These are phyloP conservation scores for Ammospiza maritima DNA, from an alignment of 2,797 vertebrate genomes.

Conservation along the genomic window DNA sequence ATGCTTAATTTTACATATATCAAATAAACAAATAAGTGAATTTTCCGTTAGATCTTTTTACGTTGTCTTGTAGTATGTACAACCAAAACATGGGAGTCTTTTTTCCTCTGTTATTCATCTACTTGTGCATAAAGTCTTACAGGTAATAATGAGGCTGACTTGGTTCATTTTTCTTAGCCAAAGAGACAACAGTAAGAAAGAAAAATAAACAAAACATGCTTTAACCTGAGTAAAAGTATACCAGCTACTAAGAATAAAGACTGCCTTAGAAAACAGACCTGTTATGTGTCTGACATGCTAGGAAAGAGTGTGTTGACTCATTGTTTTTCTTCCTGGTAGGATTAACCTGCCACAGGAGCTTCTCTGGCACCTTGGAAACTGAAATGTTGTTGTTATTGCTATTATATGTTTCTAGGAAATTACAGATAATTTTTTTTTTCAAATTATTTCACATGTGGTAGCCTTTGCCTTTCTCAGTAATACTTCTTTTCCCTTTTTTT, in stretches of 20 bases:
- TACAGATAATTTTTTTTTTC: neutral
- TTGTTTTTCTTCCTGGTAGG: neutral
- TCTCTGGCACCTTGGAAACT: conserved; percentile 7
- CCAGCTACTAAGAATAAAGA: neutral
- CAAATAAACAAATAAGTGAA: neutral
- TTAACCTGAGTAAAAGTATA: neutral
- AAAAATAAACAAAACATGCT: conserved; percentile 10
- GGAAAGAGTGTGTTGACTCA: neutral
- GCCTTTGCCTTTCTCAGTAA: neutral
- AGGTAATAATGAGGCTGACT: neutral
- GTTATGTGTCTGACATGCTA: neutral
- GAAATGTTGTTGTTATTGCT: neutral
- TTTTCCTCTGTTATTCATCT: conserved; percentile 19
- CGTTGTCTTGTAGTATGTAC: neutral
- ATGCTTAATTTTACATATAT: neutral
- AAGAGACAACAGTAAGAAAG: neutral
- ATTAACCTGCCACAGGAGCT: neutral
- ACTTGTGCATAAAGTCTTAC: neutral
- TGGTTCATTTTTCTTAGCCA: neutral
- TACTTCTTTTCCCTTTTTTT: neutral
- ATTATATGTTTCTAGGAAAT: neutral
- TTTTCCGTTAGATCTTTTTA: neutral
- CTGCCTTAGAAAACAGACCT: neutral
- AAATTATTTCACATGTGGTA: neutral
- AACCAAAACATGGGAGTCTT: neutral